Conservation (phyloP, 2,797 vertebrate genomes). For the Microcaecilia unicolor region DNA sequence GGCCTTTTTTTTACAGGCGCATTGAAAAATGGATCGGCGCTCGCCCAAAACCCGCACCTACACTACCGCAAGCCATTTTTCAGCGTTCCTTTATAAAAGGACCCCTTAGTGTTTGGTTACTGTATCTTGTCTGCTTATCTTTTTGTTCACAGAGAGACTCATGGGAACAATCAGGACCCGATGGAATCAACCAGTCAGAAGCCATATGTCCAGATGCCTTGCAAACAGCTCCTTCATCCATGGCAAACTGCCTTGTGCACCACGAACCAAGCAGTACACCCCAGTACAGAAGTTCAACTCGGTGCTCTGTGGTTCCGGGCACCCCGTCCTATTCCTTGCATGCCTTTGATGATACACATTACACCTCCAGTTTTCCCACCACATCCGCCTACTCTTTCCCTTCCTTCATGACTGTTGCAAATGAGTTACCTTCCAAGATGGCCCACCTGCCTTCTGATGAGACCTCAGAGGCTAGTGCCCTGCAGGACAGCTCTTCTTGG, state of each 20-base stretch:
- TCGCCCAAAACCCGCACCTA: no score
- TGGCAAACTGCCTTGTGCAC: slow-evolving; percentile 53
- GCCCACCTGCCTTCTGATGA: slow-evolving; percentile 54
- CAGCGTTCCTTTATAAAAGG: no score
- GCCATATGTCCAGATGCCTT: slow-evolving; percentile 54
- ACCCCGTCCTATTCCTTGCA: slow-evolving; percentile 70
- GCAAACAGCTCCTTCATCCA: slow-evolving; percentile 31
- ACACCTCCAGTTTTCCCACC: slow-evolving; percentile 51
- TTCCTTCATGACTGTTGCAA: slow-evolving; percentile 58
- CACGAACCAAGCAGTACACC: slow-evolving; percentile 50
- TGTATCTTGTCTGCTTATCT: slow-evolving; percentile 1
- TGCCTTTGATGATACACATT: slow-evolving; percentile 73
- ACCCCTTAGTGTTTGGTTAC: no score
- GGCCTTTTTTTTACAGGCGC: no score
- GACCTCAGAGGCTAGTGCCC: slow-evolving; percentile 29
- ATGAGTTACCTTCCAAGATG: slow-evolving; percentile 65
- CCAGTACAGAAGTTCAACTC: slow-evolving; percentile 61
- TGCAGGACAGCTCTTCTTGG: slow-evolving; percentile 60
- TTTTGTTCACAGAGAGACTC: slow-evolving; percentile 67
- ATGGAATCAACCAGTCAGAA: slow-evolving; percentile 61
- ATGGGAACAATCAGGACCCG: slow-evolving; percentile 68
- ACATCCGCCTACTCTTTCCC: slow-evolving; percentile 54
- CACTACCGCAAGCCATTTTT: no score
- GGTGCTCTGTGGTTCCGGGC: slow-evolving; percentile 44
- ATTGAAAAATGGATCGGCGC: no score